phyloP scores from a whole-genome alignment of 2,888 invertebrate genomes.

The Trisateles emortualis region DNA sequence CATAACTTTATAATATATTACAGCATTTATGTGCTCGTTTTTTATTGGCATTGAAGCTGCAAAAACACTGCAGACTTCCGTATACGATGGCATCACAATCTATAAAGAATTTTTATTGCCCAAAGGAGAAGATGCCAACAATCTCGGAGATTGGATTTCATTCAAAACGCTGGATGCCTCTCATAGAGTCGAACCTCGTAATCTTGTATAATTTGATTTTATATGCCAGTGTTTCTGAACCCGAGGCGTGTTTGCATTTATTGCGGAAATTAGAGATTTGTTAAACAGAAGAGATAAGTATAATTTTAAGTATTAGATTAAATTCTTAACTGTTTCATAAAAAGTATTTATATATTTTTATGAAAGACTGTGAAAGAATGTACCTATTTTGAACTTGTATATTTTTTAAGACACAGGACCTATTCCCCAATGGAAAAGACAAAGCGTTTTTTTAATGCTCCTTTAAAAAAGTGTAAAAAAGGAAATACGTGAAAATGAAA shows the following conservation, averaged over 20 bases:
- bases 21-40: neutral
- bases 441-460: too few relatives aligned
- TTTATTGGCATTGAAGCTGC: conserved; percentile 13
- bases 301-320: too few relatives aligned
- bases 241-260: neutral
- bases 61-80: conserved; percentile 26
- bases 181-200: conserved; percentile 10
- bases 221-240: neutral
- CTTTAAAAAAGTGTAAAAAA: too few relatives aligned
- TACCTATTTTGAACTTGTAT: too few relatives aligned
- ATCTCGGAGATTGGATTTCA: conserved; percentile 37
- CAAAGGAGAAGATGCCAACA: conserved; percentile 38
- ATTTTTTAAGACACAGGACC: too few relatives aligned
- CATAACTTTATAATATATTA: neutral
- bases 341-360: too few relatives aligned
- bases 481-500: too few relatives aligned
- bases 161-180: conserved; percentile 24
- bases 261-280: neutral
- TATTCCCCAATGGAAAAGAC: too few relatives aligned
- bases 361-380: too few relatives aligned
- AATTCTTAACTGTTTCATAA: too few relatives aligned
- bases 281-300: neutral
- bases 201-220: conserved; percentile 17
- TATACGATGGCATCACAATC: conserved; percentile 26
- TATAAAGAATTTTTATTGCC: conserved; percentile 41